These are phyloP conservation scores for Seriola rivoliana DNA, from an alignment of 2,113 vertebrate genomes.

Conservation along the genomic window DNA sequence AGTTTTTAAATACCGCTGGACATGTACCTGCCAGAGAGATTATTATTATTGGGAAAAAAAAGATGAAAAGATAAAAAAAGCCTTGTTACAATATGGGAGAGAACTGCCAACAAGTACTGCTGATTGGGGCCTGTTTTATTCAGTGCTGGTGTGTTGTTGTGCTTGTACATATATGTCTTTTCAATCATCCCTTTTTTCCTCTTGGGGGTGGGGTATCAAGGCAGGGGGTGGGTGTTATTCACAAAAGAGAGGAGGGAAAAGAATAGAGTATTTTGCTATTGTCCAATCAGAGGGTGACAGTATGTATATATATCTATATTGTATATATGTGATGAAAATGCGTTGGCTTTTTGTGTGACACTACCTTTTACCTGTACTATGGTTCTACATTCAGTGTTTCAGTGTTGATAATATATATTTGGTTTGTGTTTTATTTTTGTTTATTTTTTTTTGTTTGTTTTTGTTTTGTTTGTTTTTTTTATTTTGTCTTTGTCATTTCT, in stretches of 20 bases:
- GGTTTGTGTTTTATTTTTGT: slow-evolving; percentile 80
- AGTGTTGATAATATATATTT: slow-evolving; percentile 93
- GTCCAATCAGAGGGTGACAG: slow-evolving; percentile 92
- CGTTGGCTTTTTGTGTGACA: slow-evolving; percentile 93
- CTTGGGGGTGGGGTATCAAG: slow-evolving; percentile 83
- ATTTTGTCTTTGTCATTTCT: slow-evolving; percentile 86
- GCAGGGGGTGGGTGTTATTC: slow-evolving; percentile 82
- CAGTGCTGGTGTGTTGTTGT: slow-evolving; percentile 92
- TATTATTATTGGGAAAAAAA: slow-evolving; percentile 67
- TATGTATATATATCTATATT: slow-evolving; percentile 97
- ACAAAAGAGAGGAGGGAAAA: slow-evolving; percentile 78
- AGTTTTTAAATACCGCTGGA: slow-evolving; percentile 78
- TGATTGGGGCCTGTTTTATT: slow-evolving; percentile 89
- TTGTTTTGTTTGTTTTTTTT: slow-evolving; percentile 56
- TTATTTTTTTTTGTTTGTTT: slow-evolving; percentile 75
- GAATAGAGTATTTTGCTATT: slow-evolving; percentile 97
- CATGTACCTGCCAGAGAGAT: slow-evolving; percentile 87
- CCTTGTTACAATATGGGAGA: slow-evolving; percentile 84
- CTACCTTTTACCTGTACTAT: slow-evolving; percentile 93
- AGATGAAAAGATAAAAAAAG: slow-evolving; percentile 52
- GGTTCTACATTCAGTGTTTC: slow-evolving; percentile 96
- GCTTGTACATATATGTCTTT: slow-evolving; percentile 94
- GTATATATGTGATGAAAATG: slow-evolving; percentile 96
- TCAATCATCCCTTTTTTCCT: slow-evolving; percentile 88
- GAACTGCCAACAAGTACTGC: slow-evolving; percentile 87